Base-by-base conservation (phyloP, 2,113 vertebrate species). In the Syngnathus typhle region DNA sequence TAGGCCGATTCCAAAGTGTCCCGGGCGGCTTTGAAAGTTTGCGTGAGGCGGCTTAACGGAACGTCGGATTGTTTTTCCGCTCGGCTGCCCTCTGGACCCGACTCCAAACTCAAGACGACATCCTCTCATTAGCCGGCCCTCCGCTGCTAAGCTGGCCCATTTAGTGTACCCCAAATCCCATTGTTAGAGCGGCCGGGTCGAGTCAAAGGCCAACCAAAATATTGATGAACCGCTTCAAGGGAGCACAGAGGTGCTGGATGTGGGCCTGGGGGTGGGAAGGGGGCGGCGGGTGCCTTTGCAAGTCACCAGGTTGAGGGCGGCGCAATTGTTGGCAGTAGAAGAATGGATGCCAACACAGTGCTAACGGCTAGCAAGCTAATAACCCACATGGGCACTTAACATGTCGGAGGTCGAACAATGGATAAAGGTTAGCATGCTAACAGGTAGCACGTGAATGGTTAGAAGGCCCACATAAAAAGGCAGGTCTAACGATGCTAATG, bases 171-270 rank as follows among this genome's bases (percentile, higher is more conserved):
- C 88, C 73, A 82, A 91, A 89, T 88, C 87, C 86, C 82, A 88
- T 91, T 90, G 88, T 90, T 87, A 76, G 83, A 87, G 84, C 84
- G 87, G 69, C 79, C 71, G 75, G 89, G 88, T 85, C 83, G 67
- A 81, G 90, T 91, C 89, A 89, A 88, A 91, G 89, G 89, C 85
- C 90, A 74, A 85, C 77, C 84, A 89, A 91, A 91, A 91, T 91
- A 91, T 91, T 91, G 89, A 90, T 90, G 83, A 89, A 90, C 83
- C 89, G 88, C 87, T 90, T 83, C 76, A 84, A 83, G 78, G 77
- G 60, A 78, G 71, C 69, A 27, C 70, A 41, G 54, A 56, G 55
- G 69, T 41, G 72, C 63, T 59, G 71, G 27, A 58, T 18, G 27
- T 21, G 12, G 27, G 27, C 56, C 73, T 76, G 72, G 78, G 82